Evolutionary conservation across 1,140 invertebrate genomes (phyloP).

Genomic region (Choristoneura fumiferana): DNA sequence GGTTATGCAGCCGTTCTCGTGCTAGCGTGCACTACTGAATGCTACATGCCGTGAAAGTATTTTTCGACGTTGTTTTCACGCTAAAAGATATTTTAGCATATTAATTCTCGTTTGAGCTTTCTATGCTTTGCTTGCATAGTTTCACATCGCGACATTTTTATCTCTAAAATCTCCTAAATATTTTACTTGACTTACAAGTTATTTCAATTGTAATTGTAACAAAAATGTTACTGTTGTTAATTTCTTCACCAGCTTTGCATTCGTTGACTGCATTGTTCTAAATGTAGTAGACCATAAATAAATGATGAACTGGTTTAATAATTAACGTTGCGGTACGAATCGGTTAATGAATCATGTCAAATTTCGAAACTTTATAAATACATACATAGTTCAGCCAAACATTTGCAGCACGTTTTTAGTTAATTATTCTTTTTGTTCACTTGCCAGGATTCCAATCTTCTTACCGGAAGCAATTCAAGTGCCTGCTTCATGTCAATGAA

Average conservation of each 20-base stretch:
- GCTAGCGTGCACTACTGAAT: conserved; percentile 54
- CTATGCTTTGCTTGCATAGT: conserved; percentile 47
- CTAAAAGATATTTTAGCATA: conserved; percentile 68
- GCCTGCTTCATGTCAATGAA: too few species aligned
- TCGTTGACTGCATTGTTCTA: conserved; percentile 10
- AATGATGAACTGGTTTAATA: conserved; percentile 30
- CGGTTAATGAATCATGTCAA: conserved; percentile 29
- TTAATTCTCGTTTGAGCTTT: conserved; percentile 64
- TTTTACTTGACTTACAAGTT: too few species aligned
- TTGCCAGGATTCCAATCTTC: too few species aligned
- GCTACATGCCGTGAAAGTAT: conserved; percentile 67
- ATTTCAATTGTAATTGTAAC: too few species aligned
- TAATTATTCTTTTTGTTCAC: too few species aligned
- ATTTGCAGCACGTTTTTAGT: too few species aligned
- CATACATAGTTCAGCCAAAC: too few species aligned
- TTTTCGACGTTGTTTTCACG: conserved; percentile 60
- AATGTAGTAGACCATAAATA: conserved; percentile 25
- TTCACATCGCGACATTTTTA: conserved; percentile 31
- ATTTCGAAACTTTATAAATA: conserved; percentile 23
- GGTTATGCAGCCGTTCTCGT: conserved; percentile 48
- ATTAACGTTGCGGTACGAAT: conserved; percentile 35
- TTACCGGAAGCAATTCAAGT: too few species aligned
- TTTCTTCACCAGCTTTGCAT: neutral
- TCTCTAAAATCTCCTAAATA: conserved; percentile 15
- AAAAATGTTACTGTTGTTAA: too few species aligned